Percentiles rank a stretch among this genome's conserved stretches.
Evolutionary conservation across 2,888 invertebrate genomes (phyloP).

Genomic region (Ametastegia equiseti): DNA sequence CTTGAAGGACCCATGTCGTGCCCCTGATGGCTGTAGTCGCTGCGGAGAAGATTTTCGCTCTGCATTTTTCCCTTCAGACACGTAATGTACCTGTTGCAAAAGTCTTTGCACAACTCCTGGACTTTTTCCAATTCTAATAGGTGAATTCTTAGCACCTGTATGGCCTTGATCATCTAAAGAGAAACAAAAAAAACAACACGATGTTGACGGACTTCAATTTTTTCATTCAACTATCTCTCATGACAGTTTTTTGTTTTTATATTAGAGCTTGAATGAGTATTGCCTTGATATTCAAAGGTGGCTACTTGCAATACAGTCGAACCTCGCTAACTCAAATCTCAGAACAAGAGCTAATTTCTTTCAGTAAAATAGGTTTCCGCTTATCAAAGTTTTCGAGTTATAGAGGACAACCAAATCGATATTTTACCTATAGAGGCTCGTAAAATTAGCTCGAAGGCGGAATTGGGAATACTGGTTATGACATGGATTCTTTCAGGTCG

Average conservation of each 20-base stretch:
- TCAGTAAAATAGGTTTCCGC: too few species aligned
- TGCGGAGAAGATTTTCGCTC: conserved; percentile 89
- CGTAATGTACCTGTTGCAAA: conserved; percentile 94
- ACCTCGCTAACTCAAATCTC: too few species aligned
- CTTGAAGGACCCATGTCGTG: conserved; percentile 73
- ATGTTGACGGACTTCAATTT: not conserved
- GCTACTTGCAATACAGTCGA: not conserved
- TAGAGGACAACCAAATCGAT: too few species aligned
- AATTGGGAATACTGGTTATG: too few species aligned
- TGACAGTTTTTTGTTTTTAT: conserved; percentile 8
- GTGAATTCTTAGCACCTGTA: conserved; percentile 95
- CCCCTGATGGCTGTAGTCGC: conserved; percentile 83
- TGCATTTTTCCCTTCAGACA: conserved; percentile 95
- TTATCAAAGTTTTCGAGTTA: too few species aligned
- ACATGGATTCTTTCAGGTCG: not conserved
- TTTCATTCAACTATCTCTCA: conserved; percentile 20
- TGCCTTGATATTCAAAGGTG: conserved; percentile 2
- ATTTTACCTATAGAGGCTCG: too few species aligned
- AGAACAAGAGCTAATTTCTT: too few species aligned
- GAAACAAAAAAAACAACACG: conserved; percentile 46
- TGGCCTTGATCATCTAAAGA: conserved; percentile 88
- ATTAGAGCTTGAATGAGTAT: conserved; percentile 36
- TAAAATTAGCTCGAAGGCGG: too few species aligned
- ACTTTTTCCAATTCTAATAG: conserved; percentile 95
- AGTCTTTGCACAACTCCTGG: conserved; percentile 95